These are phyloP conservation scores for Drosophila virilis DNA, from an alignment of 1,140 invertebrate genomes.

Conservation along the genomic window DNA sequence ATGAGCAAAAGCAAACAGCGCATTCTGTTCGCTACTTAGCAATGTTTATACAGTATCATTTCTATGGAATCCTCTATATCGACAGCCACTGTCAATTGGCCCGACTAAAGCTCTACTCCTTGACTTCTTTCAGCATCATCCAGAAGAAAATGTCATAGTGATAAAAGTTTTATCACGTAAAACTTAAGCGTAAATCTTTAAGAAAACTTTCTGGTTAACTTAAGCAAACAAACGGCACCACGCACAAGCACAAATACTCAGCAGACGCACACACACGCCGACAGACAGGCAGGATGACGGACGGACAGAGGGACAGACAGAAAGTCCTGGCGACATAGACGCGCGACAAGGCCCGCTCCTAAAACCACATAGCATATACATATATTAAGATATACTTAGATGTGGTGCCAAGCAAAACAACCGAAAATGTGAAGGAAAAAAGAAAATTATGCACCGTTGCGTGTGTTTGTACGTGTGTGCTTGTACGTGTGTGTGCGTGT, in stretches of 20 bases:
- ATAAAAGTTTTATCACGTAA: slow-evolving; percentile 83
- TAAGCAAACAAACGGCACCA: slow-evolving; percentile 71
- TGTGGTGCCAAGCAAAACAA: slow-evolving; percentile 46
- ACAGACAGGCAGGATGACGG: slow-evolving; percentile 2
- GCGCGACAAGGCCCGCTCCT: slow-evolving; percentile 27
- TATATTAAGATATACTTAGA: slow-evolving; percentile 65
- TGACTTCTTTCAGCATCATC: slow-evolving; percentile 29
- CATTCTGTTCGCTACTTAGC: background rate
- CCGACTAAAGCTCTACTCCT: slow-evolving; percentile 46
- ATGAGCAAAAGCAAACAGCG: too few relatives aligned
- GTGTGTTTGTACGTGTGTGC: slow-evolving; percentile 54
- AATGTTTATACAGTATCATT: slow-evolving; percentile 15
- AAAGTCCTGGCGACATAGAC: slow-evolving; percentile 37
- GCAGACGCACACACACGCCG: slow-evolving; percentile 9
- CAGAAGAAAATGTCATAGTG: slow-evolving; percentile 68
- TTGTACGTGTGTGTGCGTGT: slow-evolving; percentile 2
- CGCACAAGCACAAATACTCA: slow-evolving; percentile 34
- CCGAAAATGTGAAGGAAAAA: slow-evolving; percentile 30
- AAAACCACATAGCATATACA: slow-evolving; percentile 40
- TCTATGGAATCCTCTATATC: slow-evolving; percentile 39
- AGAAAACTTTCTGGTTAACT: slow-evolving; percentile 83
- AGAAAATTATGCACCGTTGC: slow-evolving; percentile 71
- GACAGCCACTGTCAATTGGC: slow-evolving; percentile 36
- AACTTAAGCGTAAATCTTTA: slow-evolving; percentile 83
- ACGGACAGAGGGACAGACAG: slow-evolving; percentile 6